Percentiles rank a stretch among this genome's conserved stretches.
Conservation (phyloP, 2,113 vertebrate species). For the Phrynocephalus versicolor region DNA sequence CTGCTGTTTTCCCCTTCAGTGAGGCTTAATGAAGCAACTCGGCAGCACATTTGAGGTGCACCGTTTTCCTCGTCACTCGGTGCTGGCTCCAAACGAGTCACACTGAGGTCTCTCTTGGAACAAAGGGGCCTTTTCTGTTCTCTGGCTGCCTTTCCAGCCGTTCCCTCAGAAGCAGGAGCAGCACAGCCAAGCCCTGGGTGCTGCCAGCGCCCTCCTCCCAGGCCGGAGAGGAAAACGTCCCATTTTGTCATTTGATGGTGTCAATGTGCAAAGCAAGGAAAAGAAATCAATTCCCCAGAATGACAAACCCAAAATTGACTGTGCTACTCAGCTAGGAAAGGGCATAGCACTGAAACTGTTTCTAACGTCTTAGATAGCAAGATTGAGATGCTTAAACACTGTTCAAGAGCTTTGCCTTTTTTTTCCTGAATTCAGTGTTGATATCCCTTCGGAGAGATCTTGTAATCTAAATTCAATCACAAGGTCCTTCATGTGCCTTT, state of each 20-base stretch:
- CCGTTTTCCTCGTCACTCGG: neutral
- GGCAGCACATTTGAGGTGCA: neutral
- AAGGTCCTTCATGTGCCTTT: neutral
- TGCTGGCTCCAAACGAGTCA: neutral
- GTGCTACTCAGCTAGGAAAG: neutral
- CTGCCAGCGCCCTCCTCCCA: neutral
- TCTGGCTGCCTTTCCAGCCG: neutral
- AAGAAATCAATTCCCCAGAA: neutral
- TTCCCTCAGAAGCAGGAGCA: neutral
- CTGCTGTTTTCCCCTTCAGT: neutral
- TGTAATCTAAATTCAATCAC: too few relatives aligned
- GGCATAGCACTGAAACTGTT: neutral
- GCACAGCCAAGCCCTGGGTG: neutral
- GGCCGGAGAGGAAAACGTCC: neutral
- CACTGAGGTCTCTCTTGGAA: neutral
- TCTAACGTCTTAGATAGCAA: neutral
- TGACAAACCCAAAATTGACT: neutral
- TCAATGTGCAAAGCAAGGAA: neutral
- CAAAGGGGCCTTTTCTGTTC: neutral
- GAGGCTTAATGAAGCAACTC: neutral
- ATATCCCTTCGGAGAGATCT: too few relatives aligned
- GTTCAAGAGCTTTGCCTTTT: too few relatives aligned
- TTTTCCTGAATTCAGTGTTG: too few relatives aligned
- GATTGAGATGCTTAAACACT: too few relatives aligned
- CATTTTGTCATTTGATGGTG: neutral